Percentiles rank a stretch among this genome's conserved stretches.
Evolutionary conservation across 2,113 vertebrate genomes (phyloP).

Genomic region (Plotosus lineatus): DNA sequence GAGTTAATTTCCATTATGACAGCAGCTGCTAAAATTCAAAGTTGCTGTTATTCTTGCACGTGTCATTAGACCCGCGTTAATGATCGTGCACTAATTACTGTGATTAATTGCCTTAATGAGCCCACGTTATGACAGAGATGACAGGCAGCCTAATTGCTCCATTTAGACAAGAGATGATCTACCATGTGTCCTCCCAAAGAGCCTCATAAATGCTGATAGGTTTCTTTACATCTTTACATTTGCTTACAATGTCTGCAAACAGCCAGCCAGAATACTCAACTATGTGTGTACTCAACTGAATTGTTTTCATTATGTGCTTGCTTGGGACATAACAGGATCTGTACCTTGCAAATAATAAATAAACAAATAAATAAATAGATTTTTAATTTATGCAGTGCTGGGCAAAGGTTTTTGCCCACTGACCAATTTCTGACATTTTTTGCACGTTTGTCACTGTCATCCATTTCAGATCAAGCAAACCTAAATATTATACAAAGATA

Average conservation of each 20-base stretch:
- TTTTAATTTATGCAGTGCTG: too few species aligned
- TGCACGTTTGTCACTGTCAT: too few species aligned
- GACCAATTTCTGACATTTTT: too few species aligned
- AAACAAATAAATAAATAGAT: not conserved
- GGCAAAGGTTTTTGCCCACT: too few species aligned
- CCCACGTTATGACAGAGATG: constrained; percentile 40
- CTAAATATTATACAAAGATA: too few species aligned
- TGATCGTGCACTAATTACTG: constrained; percentile 47
- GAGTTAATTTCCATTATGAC: constrained; percentile 20
- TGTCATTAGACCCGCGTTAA: constrained; percentile 51
- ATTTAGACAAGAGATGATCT: constrained; percentile 25
- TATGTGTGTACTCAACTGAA: not conserved
- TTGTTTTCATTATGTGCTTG: not conserved
- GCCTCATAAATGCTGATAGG: constrained; percentile 8
- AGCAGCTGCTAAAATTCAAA: constrained; percentile 48
- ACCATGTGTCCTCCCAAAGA: not conserved
- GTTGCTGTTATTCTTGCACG: constrained; percentile 36
- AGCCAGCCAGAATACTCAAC: not conserved
- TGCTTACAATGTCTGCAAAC: not conserved
- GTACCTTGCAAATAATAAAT: not conserved
- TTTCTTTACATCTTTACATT: not conserved
- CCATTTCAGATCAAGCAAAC: too few species aligned
- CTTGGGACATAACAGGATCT: too few species aligned
- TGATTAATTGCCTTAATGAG: constrained; percentile 53
- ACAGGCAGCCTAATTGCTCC: constrained; percentile 38